Evolutionary conservation across 2,113 vertebrate species (phyloP), one percentile per base, ranked within the genome.

Genomic region (Pachypanchax playfairii): DNA sequence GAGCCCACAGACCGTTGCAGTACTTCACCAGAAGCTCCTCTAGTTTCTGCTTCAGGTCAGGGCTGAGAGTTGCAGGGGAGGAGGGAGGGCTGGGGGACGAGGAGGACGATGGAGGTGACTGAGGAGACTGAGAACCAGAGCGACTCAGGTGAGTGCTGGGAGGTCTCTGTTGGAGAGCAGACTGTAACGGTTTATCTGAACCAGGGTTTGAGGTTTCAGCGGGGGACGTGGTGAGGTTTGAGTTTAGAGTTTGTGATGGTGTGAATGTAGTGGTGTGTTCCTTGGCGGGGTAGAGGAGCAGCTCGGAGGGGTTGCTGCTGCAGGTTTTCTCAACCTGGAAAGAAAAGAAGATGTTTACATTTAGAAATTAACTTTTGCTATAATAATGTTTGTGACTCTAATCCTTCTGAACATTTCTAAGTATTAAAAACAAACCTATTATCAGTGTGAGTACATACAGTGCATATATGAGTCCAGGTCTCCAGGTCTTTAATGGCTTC

Each of bases 1-100:
- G 92, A 39, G 95, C 94, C 97, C 97, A 98, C 55, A 99, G 91
- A 21, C 97, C 97, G 48, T 47, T 95, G 62, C 93, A 92, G 82
- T 98, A 98, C 65, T 94, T 96, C 57, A 84, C 49, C 76, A 99
- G 89, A 61, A 98, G 88, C 72, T 94, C 88, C 25, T 91, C 90
- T 65, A 99, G 88, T 73, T 94, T 96, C 81, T 89, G 85, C 84
- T 93, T 96, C 52, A 97, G 72, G 57, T 98, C 94, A 2, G 85
- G 85, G 49, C 80, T 46, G 31, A 85, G 73, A 38, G 72, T 38
- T 7, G 77, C 31, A 6, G 88, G 81, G 52, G 85, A 80, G 4
- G 74, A 76, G 7, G 80, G 80, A 6, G 83, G 78, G 35, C 75
- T 82, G 41, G 81, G 77, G 17, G 80, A 75, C 2, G 62, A 64